Conservation (phyloP, 2,113 vertebrate genomes). For the human region GRCh38 chrX:127456001-127456500, state of each 20-base stretch:
- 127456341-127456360: not conserved
- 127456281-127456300: not conserved
- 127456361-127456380: not conserved
- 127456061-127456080: not conserved
- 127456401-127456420: not conserved
- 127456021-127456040: not conserved
- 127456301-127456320: not conserved
- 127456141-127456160: not conserved
- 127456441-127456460: not conserved
- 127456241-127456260: not conserved
- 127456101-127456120: not conserved
- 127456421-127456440: not conserved
- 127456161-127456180: not conserved
- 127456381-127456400: not conserved
- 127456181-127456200: conserved; percentile 41
- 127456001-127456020: not conserved
- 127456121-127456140: not conserved
- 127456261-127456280: not conserved
- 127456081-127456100: not conserved
- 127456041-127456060: conserved; percentile 31
- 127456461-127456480: not conserved
- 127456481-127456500: not conserved
- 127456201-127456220: not conserved
- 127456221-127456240: not conserved
- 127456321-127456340: not conserved